Evolutionary conservation across 1,140 invertebrate species (phyloP).

Genomic region (Psix sp.): DNA sequence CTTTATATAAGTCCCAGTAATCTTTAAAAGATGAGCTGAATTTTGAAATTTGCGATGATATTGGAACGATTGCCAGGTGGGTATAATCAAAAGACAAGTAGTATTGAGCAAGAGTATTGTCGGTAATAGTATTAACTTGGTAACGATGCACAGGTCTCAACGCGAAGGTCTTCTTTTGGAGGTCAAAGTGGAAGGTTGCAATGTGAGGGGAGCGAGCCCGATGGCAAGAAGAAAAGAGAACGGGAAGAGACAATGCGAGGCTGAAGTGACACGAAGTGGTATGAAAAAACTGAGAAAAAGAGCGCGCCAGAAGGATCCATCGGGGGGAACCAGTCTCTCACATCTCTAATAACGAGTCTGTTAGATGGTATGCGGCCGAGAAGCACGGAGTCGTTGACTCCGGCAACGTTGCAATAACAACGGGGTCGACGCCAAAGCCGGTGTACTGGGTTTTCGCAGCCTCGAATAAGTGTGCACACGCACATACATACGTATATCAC

Average conservation of each 20-base stretch:
- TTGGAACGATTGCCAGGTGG: too few species aligned
- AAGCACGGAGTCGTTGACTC: slow-evolving; percentile 61
- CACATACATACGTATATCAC: slow-evolving; percentile 32
- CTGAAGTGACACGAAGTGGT: slow-evolving; percentile 7
- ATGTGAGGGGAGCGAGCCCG: slow-evolving; percentile 23
- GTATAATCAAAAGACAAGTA: too few species aligned
- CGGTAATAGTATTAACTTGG: slow-evolving; percentile 35
- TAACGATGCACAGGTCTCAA: slow-evolving; percentile 42
- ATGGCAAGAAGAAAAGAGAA: slow-evolving; percentile 21
- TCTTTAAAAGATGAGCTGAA: too few species aligned
- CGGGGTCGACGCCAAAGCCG: slow-evolving; percentile 64
- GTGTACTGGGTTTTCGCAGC: slow-evolving; percentile 48
- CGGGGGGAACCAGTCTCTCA: slow-evolving; percentile 46
- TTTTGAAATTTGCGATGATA: too few species aligned
- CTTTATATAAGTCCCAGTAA: too few species aligned
- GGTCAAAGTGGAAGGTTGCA: slow-evolving; percentile 57
- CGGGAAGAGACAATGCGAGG: neutral
- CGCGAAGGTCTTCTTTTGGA: slow-evolving; percentile 51
- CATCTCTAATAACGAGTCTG: slow-evolving; percentile 55
- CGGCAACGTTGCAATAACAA: slow-evolving; percentile 59
- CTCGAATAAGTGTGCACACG: slow-evolving; percentile 11
- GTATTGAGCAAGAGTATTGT: neutral
- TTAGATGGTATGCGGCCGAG: slow-evolving; percentile 55
- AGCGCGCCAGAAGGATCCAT: slow-evolving; percentile 12
- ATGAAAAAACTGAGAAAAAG: slow-evolving; percentile 21